A percentile compares a stretch with the other conserved stretches of the same genome.
Evolutionary conservation across 2,113 vertebrate genomes (phyloP).

Genomic region (Baryphthengus martii): DNA sequence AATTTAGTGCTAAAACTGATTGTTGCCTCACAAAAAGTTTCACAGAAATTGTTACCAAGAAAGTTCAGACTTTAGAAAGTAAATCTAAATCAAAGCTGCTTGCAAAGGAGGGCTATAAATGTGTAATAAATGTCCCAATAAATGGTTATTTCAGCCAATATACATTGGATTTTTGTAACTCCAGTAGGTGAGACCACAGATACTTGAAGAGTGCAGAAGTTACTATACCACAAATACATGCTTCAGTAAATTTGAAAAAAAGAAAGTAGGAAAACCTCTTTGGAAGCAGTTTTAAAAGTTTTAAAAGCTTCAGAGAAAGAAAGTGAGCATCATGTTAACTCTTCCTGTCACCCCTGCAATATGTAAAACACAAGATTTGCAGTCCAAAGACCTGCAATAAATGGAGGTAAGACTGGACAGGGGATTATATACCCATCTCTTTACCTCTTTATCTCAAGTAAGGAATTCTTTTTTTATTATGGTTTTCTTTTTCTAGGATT

Average conservation of each 20-base stretch:
- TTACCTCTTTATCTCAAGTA: background rate
- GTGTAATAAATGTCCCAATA: background rate
- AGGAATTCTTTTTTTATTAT: background rate
- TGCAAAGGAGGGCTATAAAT: background rate
- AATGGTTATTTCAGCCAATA: background rate
- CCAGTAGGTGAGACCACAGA: background rate
- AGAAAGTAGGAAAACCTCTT: no score
- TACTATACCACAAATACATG: background rate
- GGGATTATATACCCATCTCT: background rate
- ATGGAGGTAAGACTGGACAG: background rate
- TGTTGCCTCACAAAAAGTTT: background rate
- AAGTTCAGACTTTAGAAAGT: background rate
- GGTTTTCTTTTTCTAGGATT: background rate
- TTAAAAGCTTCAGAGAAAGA: background rate
- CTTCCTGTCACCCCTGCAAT: background rate
- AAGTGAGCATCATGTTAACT: rapidly evolving
- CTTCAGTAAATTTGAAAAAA: background rate
- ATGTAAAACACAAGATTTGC: background rate
- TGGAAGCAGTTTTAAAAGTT: no score
- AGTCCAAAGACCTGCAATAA: background rate
- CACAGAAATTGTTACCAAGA: background rate
- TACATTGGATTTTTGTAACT: background rate
- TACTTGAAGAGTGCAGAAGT: background rate
- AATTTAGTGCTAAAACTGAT: background rate
- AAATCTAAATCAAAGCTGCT: background rate